phyloP scores from a whole-genome alignment of 2,113 vertebrate species.

The Pitta sordida region DNA sequence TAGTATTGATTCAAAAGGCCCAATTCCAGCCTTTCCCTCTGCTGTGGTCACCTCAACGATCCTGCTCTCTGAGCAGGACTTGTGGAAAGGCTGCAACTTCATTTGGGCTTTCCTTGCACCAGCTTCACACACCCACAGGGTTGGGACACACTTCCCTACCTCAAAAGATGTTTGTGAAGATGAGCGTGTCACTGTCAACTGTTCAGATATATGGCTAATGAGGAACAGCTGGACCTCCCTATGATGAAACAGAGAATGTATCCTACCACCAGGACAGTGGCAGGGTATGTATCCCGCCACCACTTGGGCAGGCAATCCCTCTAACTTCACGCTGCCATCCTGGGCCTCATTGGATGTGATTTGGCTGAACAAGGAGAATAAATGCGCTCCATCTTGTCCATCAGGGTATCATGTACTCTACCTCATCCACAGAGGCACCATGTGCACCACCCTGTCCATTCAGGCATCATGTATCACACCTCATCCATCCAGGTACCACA shows the following conservation, averaged over 20 bases:
- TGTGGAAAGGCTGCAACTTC: not conserved
- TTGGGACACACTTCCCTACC: not conserved
- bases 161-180: not conserved
- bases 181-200: not conserved
- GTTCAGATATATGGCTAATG: not conserved
- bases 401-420: not conserved
- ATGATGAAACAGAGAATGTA: not conserved
- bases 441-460: not conserved
- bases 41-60: not conserved
- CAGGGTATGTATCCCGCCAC: not conserved
- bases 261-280: not conserved
- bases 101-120: not conserved
- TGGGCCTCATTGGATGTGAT: not conserved
- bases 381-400: not conserved
- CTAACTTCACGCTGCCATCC: not conserved
- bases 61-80: not conserved
- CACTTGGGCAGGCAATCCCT: not conserved
- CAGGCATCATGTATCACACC: not conserved
- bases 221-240: not conserved
- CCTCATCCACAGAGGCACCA: not conserved
- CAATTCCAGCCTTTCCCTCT: not conserved
- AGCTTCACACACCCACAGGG: not conserved
- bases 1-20: not conserved
- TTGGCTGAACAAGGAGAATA: not conserved
- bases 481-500: not conserved